A percentile compares a stretch with the other conserved stretches of the same genome.
Conservation (phyloP, 2,888 invertebrate genomes). For the Lamellibrachia columna region DNA sequence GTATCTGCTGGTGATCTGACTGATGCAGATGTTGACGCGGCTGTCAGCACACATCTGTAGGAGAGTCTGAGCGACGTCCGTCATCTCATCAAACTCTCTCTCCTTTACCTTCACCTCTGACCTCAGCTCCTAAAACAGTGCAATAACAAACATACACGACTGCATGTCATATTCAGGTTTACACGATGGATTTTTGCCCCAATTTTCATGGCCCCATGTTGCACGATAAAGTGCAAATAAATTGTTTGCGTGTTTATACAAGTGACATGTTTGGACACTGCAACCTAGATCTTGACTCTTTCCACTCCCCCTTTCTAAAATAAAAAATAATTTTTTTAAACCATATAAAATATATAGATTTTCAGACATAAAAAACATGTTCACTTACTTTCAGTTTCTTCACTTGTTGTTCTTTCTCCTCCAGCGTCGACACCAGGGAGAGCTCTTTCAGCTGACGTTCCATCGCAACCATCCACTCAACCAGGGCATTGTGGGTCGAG, state of each 20-base stretch:
- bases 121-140: constrained; percentile 66
- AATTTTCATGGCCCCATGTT: too few relatives aligned
- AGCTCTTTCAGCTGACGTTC: constrained; percentile 79
- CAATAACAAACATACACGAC: background rate
- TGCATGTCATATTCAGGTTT: background rate
- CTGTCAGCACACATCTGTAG: constrained; percentile 84
- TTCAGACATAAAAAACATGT: background rate
- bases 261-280: too few relatives aligned
- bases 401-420: constrained; percentile 50
- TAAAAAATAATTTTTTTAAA: background rate
- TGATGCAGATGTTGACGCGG: constrained; percentile 78
- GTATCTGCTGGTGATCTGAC: constrained; percentile 91
- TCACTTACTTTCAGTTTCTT: constrained; percentile 64
- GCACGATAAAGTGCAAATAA: too few relatives aligned
- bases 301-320: too few relatives aligned
- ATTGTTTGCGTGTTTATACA: too few relatives aligned
- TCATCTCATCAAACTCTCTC: constrained; percentile 84
- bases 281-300: too few relatives aligned
- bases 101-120: constrained; percentile 83
- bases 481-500: constrained; percentile 82
- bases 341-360: background rate
- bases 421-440: constrained; percentile 56
- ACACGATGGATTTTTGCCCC: too few relatives aligned
- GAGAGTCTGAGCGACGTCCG: constrained; percentile 88
- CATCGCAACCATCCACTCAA: constrained; percentile 86